Evolutionary conservation across 2,113 vertebrate genomes (phyloP).

Genomic region (Halichoeres trimaculatus): DNA sequence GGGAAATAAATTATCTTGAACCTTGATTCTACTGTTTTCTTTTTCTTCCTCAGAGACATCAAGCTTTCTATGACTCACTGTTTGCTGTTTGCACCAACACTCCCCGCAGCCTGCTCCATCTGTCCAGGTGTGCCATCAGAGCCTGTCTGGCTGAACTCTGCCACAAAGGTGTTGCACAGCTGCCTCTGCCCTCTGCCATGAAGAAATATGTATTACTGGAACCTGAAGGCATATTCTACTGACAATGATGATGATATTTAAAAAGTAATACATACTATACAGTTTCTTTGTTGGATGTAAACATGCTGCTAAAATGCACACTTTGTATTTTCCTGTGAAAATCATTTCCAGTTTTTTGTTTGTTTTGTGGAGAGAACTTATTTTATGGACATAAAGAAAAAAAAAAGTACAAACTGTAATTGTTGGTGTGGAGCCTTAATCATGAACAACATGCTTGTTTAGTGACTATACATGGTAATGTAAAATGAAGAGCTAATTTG

Average conservation of each 20-base stretch:
- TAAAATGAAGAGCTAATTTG: too few species aligned
- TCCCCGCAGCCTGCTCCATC: conserved; percentile 91
- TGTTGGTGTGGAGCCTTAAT: too few species aligned
- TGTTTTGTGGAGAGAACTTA: too few species aligned
- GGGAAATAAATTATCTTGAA: too few species aligned
- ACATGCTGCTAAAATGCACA: too few species aligned
- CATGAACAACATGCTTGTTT: too few species aligned
- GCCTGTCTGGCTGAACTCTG: conserved; percentile 77
- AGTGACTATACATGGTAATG: too few species aligned
- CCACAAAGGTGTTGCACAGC: conserved; percentile 82
- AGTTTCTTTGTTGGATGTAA: too few species aligned
- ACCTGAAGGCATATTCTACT: conserved; percentile 89
- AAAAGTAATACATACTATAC: background rate
- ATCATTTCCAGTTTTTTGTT: too few species aligned
- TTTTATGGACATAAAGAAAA: too few species aligned
- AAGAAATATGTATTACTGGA: conserved; percentile 93
- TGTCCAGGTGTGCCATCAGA: conserved; percentile 90
- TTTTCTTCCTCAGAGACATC: conserved; percentile 82
- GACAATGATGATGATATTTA: conserved; percentile 26
- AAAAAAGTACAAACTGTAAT: too few species aligned
- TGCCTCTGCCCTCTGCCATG: conserved; percentile 86
- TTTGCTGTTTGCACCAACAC: conserved; percentile 89
- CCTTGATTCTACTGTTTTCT: background rate
- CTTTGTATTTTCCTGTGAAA: too few species aligned
- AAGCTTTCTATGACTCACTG: conserved; percentile 91